A percentile compares a stretch with the other conserved stretches of the same genome.
phyloP scores from a whole-genome alignment of 2,888 invertebrate species.

The Thalpophila matura region DNA sequence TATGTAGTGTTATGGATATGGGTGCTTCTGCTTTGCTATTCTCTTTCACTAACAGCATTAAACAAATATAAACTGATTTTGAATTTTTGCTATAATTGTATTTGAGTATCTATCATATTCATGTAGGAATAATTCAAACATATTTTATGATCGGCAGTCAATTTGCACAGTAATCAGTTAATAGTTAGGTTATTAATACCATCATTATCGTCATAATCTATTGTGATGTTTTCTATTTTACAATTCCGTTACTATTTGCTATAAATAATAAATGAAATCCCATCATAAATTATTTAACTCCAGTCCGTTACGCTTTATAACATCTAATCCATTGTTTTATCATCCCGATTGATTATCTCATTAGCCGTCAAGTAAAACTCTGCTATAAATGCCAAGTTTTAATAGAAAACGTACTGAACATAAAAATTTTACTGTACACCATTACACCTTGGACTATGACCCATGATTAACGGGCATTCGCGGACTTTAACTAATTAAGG shows the following conservation, averaged over 20 bases:
- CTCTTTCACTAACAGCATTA: no score
- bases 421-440: slow-evolving; percentile 57
- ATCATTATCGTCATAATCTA: not conserved
- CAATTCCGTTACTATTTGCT: not conserved
- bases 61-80: no score
- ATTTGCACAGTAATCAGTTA: not conserved
- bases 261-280: not conserved
- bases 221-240: not conserved
- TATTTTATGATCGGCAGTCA: not conserved
- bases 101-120: no score
- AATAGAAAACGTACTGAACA: slow-evolving; percentile 61
- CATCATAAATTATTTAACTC: not conserved
- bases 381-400: slow-evolving; percentile 57
- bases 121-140: no score
- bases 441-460: slow-evolving; percentile 30
- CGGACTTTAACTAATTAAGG: slow-evolving; percentile 57
- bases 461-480: slow-evolving; percentile 56
- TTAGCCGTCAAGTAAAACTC: slow-evolving; percentile 27
- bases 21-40: no score
- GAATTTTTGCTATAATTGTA: no score
- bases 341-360: slow-evolving; percentile 44
- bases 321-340: slow-evolving; percentile 23
- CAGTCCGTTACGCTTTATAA: slow-evolving; percentile 4
- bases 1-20: no score
- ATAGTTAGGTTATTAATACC: not conserved